A percentile compares a stretch with the other conserved stretches of the same genome.
These are phyloP conservation scores for Pseudotriccus pelzelni DNA, from an alignment of 2,797 vertebrate genomes.

Conservation along the genomic window DNA sequence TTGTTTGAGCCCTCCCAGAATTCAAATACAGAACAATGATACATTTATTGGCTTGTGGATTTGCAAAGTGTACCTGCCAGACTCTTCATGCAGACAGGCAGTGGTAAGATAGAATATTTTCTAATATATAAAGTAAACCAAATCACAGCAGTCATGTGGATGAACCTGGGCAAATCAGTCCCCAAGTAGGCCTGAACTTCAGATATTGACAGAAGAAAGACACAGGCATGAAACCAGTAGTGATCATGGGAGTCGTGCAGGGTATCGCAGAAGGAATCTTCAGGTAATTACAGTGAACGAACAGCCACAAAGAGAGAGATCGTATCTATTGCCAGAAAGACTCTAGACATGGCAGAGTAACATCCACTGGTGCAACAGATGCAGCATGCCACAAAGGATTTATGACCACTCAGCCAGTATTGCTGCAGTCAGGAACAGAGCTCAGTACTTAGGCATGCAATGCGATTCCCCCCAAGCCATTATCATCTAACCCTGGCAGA, in stretches of 20 bases:
- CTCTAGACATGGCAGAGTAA: neutral
- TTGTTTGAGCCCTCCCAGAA: neutral
- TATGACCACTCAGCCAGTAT: constrained; percentile 15
- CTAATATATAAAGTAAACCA: neutral
- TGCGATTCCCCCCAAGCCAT: constrained; percentile 35
- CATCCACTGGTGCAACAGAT: constrained; percentile 37
- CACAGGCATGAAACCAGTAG: neutral
- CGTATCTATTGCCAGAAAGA: neutral
- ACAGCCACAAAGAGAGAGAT: neutral
- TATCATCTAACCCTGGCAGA: constrained; percentile 22
- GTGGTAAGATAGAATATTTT: neutral
- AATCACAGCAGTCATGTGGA: neutral
- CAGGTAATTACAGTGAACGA: neutral
- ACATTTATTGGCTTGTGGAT: neutral
- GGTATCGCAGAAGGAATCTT: neutral
- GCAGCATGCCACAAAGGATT: constrained; percentile 37
- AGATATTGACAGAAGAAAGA: neutral
- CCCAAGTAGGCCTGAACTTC: neutral
- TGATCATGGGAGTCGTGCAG: neutral
- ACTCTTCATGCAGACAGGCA: neutral
- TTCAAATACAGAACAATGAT: neutral
- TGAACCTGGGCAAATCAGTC: neutral
- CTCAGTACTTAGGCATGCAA: constrained; percentile 14
- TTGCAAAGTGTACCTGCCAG: neutral
- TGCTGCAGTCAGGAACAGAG: neutral